A percentile compares a stretch with the other conserved stretches of the same genome.
These are phyloP conservation scores for Ctenopoma multispine DNA, from an alignment of 2,797 vertebrate species.

Conservation along the genomic window DNA sequence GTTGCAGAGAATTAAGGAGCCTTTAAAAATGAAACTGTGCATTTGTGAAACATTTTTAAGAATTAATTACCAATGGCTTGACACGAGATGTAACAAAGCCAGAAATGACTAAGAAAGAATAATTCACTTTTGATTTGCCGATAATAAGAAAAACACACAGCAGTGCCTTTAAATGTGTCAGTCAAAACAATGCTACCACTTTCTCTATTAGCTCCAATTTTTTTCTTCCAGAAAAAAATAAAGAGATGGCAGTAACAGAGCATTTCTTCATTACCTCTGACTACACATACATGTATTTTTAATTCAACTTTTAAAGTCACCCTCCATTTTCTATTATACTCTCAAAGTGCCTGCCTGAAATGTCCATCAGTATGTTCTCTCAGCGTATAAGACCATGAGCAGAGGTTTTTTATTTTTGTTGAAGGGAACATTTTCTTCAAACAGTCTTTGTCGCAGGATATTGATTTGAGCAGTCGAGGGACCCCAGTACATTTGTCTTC, in stretches of 20 bases:
- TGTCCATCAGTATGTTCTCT: conserved; percentile 33
- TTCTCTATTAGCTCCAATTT: conserved; percentile 18
- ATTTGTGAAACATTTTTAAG: too few relatives aligned
- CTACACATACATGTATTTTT: conserved; percentile 5
- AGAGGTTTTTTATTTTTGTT: conserved; percentile 34
- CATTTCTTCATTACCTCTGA: conserved; percentile 14
- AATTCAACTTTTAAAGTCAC: conserved; percentile 23
- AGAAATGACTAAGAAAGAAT: too few relatives aligned
- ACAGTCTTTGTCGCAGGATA: conserved; percentile 23
- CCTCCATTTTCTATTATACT: conserved; percentile 19
- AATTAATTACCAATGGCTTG: too few relatives aligned
- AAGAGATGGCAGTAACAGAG: not conserved
- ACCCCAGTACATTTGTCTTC: conserved; percentile 49
- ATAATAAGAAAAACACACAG: not conserved
- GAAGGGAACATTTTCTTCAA: conserved; percentile 46
- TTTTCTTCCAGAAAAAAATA: conserved; percentile 16
- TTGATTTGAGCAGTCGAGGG: conserved; percentile 50
- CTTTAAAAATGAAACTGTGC: not conserved
- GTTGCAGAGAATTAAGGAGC: not conserved
- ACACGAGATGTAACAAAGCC: too few relatives aligned
- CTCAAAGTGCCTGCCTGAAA: conserved; percentile 15
- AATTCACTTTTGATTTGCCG: not conserved
- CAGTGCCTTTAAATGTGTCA: not conserved
- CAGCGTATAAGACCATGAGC: conserved; percentile 17
- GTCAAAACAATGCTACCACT: not conserved